Percentiles rank a stretch among this genome's conserved stretches.
Evolutionary conservation across 2,113 vertebrate species (phyloP).

Genomic region (Calyptommatus sinebrachiatus): DNA sequence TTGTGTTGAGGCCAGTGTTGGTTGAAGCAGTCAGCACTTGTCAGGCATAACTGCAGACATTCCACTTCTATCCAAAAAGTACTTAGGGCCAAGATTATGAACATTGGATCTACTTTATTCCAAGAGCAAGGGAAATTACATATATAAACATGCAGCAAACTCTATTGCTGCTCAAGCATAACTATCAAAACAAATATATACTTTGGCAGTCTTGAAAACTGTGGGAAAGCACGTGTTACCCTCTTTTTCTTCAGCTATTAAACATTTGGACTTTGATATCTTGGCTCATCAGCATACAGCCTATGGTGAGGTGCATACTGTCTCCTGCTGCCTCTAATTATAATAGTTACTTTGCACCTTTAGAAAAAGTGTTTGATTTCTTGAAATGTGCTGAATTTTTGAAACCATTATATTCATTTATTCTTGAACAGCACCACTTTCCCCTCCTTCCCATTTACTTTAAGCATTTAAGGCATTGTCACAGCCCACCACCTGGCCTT

Average conservation of each 20-base stretch:
- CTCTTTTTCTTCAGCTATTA: background rate
- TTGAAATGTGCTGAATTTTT: slow-evolving; percentile 38
- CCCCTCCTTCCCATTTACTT: background rate
- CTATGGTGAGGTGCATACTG: slow-evolving; percentile 51
- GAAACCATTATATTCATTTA: slow-evolving; percentile 32
- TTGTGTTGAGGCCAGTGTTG: background rate
- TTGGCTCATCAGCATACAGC: slow-evolving; percentile 31
- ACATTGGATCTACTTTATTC: slow-evolving; percentile 23
- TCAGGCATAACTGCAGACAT: background rate
- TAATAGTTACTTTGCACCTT: background rate
- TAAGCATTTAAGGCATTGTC: background rate
- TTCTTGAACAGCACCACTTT: background rate
- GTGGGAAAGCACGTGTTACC: background rate
- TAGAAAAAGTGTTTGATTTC: slow-evolving; percentile 7
- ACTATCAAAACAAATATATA: background rate
- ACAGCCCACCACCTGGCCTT: slow-evolving; percentile 9
- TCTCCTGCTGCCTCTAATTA: slow-evolving; percentile 38
- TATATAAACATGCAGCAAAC: slow-evolving; percentile 4
- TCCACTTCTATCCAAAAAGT: slow-evolving; percentile 7
- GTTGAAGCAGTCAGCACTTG: background rate
- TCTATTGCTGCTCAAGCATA: background rate
- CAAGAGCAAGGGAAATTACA: slow-evolving; percentile 10
- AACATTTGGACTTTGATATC: background rate
- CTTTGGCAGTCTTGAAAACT: slow-evolving; percentile 15
- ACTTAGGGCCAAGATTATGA: slow-evolving; percentile 26